Conservation (phyloP, 2,113 vertebrate genomes). For the Sialia sialis region DNA sequence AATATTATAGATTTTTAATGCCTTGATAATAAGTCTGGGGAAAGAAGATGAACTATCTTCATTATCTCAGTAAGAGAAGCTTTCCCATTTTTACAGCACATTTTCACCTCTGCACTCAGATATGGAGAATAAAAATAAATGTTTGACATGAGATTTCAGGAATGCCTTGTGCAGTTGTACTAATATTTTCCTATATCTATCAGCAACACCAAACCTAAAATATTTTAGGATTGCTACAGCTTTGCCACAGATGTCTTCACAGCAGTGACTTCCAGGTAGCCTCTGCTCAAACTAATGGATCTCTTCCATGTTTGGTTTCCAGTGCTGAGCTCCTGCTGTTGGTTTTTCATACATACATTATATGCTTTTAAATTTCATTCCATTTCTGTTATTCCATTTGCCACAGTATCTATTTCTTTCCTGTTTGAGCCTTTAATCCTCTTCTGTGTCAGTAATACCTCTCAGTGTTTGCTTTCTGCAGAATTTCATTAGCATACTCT, state of each 20-base stretch:
- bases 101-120: not conserved
- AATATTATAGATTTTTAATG: not conserved
- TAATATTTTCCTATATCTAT: not conserved
- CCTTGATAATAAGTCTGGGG: not conserved
- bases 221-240: not conserved
- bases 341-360: not conserved
- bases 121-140: not conserved
- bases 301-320: not conserved
- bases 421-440: slow-evolving; percentile 30
- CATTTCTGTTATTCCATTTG: slow-evolving; percentile 6
- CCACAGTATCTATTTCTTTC: not conserved
- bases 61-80: not conserved
- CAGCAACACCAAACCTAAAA: not conserved
- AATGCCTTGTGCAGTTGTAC: not conserved
- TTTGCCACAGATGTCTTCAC: not conserved
- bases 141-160: not conserved
- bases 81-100: not conserved
- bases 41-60: not conserved
- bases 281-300: not conserved
- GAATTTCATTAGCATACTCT: slow-evolving; percentile 13
- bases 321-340: not conserved
- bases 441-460: not conserved
- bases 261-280: not conserved
- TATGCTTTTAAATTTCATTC: not conserved
- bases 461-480: slow-evolving; percentile 32